Evolutionary conservation across 2,113 vertebrate genomes (phyloP).

Genomic region (Brachyistius frenatus): DNA sequence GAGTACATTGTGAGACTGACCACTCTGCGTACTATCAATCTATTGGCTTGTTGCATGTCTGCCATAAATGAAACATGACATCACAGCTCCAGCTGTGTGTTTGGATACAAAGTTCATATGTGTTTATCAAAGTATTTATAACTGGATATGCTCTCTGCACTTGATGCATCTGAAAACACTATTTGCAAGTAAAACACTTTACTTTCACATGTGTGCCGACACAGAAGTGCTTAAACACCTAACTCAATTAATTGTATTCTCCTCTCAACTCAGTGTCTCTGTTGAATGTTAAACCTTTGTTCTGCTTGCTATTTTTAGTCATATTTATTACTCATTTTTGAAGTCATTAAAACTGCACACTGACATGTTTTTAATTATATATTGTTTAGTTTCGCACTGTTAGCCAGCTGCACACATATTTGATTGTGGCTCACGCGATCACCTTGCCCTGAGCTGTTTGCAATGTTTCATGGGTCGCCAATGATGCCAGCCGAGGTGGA

Average conservation of each 20-base stretch:
- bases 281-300: neutral
- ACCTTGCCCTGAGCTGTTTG: constrained; percentile 54
- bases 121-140: neutral
- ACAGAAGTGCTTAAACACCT: neutral
- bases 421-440: constrained; percentile 29
- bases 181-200: neutral
- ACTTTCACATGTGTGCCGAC: neutral
- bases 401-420: constrained; percentile 21
- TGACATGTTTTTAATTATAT: neutral
- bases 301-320: neutral
- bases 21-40: constrained; percentile 27
- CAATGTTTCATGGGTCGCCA: constrained; percentile 35
- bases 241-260: neutral
- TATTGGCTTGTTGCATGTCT: constrained; percentile 14
- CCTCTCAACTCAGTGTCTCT: neutral
- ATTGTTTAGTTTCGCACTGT: constrained; percentile 10
- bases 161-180: too few relatives aligned
- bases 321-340: neutral
- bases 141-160: neutral
- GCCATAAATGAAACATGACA: neutral
- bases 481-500: constrained; percentile 46
- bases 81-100: neutral
- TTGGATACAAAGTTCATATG: neutral
- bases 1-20: constrained; percentile 31
- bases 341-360: too few relatives aligned